Percentiles rank a stretch among this genome's conserved stretches.
Conservation (phyloP, 2,888 invertebrate genomes). For the Spatulosminthurus flaviceps region DNA sequence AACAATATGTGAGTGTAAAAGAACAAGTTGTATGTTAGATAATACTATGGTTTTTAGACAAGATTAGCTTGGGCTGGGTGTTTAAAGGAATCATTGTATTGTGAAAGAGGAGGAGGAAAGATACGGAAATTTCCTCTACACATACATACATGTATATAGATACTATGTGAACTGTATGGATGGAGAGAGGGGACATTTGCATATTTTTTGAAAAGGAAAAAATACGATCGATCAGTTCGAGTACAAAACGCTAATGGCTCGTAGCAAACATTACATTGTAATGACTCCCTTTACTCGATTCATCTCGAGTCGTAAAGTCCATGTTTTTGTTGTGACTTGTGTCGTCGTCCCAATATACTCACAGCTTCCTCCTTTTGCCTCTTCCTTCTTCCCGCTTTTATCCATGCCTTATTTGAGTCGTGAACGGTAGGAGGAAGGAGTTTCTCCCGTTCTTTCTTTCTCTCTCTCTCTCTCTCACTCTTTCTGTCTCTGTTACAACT, state of each 20-base stretch:
- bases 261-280: constrained; percentile 61
- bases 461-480: constrained; percentile 15
- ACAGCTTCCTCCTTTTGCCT: constrained; percentile 9
- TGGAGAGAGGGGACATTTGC: constrained; percentile 42
- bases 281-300: constrained; percentile 54
- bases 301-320: constrained; percentile 46
- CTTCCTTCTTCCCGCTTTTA: constrained; percentile 49
- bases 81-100: constrained; percentile 26
- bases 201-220: constrained; percentile 44
- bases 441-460: constrained; percentile 37
- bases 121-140: neutral
- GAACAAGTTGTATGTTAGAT: constrained; percentile 13
- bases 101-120: neutral
- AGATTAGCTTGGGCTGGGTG: constrained; percentile 30
- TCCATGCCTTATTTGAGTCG: constrained; percentile 53
- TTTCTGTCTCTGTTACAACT: constrained; percentile 37
- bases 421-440: constrained; percentile 26
- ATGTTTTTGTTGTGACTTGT: constrained; percentile 48
- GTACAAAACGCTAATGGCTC: constrained; percentile 61
- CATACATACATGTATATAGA: no score
- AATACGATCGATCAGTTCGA: constrained; percentile 55
- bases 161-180: constrained; percentile 33
- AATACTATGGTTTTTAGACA: neutral
- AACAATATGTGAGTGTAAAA: constrained; percentile 1
- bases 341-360: constrained; percentile 50